Evolutionary conservation across 2,113 vertebrate genomes (phyloP).

Genomic region (Pterocles burchelli): DNA sequence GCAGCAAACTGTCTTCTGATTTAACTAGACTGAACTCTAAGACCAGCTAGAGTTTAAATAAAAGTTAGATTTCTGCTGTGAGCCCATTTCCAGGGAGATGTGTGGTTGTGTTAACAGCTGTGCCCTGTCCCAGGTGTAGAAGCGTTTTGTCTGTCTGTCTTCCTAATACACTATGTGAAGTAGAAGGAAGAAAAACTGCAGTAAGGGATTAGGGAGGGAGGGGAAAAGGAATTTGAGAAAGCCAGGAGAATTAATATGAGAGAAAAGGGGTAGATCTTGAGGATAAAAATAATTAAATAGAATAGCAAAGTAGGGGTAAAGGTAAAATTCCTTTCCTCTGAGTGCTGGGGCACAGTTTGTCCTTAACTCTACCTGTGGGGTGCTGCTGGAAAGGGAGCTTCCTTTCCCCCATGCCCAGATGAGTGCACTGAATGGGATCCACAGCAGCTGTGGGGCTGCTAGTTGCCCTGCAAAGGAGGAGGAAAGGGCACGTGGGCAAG

Average conservation of each 20-base stretch:
- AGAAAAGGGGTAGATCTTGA: neutral
- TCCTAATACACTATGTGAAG: neutral
- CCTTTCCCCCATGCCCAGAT: neutral
- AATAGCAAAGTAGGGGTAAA: neutral
- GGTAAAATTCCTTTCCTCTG: neutral
- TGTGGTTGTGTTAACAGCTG: neutral
- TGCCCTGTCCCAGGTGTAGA: neutral
- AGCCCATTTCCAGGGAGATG: neutral
- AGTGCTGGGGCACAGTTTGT: neutral
- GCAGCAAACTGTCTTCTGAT: neutral
- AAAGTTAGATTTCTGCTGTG: neutral
- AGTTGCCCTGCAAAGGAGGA: neutral
- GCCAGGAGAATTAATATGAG: neutral
- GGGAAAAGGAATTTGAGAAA: neutral
- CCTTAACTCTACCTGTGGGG: neutral
- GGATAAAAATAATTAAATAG: neutral
- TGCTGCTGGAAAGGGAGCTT: neutral
- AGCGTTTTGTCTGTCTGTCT: neutral
- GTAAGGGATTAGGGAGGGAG: neutral
- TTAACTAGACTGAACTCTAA: neutral
- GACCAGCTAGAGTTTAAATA: neutral
- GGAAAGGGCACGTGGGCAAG: neutral
- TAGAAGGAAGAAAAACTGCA: neutral
- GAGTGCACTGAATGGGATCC: neutral
- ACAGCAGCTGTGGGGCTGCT: rapidly evolving